Conservation (phyloP, 1,140 invertebrate species). For the Ceratosolen solmsi region DNA sequence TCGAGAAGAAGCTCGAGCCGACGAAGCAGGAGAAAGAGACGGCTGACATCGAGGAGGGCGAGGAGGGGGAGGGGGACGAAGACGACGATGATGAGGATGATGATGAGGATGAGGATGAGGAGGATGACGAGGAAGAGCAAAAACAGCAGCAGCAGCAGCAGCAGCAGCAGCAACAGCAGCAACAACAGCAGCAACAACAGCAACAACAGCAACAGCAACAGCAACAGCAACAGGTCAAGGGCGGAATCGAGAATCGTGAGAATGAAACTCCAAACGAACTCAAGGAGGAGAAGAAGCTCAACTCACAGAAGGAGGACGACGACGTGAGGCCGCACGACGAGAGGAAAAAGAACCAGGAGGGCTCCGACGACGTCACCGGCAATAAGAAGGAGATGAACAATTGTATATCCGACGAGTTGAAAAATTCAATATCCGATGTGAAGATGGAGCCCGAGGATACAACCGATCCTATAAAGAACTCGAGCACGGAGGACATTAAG, state of each 20-base stretch:
- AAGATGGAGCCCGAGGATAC: constrained; percentile 62
- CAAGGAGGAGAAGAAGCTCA: constrained; percentile 74
- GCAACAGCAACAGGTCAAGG: constrained; percentile 48
- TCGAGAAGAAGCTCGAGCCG: constrained; percentile 57
- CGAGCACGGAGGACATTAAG: constrained; percentile 70
- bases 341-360: constrained; percentile 57
- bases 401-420: constrained; percentile 57
- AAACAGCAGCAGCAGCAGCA: neutral
- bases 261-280: constrained; percentile 72
- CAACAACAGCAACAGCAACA: neutral
- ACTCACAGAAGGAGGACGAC: constrained; percentile 66
- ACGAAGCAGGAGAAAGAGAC: constrained; percentile 49
- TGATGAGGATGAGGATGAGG: constrained; percentile 24
- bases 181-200: no score
- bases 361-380: constrained; percentile 56
- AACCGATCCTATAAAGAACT: constrained; percentile 68
- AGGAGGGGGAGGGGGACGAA: constrained; percentile 31
- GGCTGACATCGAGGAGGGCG: constrained; percentile 21
- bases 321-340: constrained; percentile 63
- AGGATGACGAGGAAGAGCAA: constrained; percentile 7
- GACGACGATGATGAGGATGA: constrained; percentile 4
- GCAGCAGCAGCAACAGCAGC: neutral
- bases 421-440: constrained; percentile 54
- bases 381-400: constrained; percentile 56
- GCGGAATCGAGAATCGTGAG: constrained; percentile 72